Conservation (phyloP, 1,140 invertebrate species). For the Sitobion miscanthi region DNA sequence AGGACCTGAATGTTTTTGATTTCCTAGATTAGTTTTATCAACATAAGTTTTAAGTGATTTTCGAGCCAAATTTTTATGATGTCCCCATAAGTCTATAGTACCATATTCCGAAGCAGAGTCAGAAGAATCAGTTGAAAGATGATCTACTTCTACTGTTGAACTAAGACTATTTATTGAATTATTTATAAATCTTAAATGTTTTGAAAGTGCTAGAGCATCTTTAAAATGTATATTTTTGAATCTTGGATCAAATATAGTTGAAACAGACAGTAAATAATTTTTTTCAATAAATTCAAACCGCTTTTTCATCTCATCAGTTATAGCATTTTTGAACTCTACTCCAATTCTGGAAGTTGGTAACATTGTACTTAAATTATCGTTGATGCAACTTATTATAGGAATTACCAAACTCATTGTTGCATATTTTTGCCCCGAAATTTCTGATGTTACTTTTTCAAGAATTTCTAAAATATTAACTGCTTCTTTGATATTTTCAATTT, state of each 20-base stretch:
- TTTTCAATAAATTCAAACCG: constrained; percentile 61
- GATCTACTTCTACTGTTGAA: neutral
- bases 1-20: too few relatives aligned
- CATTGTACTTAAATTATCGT: constrained; percentile 54
- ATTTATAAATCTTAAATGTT: constrained; percentile 26
- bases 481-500: constrained; percentile 60
- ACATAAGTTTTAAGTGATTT: too few relatives aligned
- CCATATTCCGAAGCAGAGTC: neutral
- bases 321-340: constrained; percentile 52
- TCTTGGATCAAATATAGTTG: constrained; percentile 62
- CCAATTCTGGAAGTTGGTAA: constrained; percentile 54
- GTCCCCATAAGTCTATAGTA: neutral
- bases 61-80: too few relatives aligned
- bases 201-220: constrained; percentile 54
- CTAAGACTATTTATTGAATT: constrained; percentile 24
- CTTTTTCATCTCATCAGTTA: constrained; percentile 60
- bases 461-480: constrained; percentile 61
- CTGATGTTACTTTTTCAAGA: constrained; percentile 62
- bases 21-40: too few relatives aligned
- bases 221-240: constrained; percentile 60
- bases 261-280: constrained; percentile 61
- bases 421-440: constrained; percentile 63
- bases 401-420: constrained; percentile 63
- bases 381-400: constrained; percentile 62
- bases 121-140: constrained; percentile 31